phyloP scores from a whole-genome alignment of 2,113 vertebrate species.

The Alouatta palliata region DNA sequence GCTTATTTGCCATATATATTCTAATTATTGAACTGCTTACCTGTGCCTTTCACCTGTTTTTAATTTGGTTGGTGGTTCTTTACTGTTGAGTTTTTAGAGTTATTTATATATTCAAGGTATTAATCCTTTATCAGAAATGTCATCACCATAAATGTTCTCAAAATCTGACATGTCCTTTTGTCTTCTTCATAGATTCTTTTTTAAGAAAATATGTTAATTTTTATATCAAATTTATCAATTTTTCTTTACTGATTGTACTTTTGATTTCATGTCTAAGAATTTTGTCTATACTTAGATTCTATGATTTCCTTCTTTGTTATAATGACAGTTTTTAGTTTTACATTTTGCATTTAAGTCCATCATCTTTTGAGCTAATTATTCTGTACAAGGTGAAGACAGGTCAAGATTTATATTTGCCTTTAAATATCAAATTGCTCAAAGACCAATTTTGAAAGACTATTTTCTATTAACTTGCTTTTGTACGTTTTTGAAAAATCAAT shows the following conservation, averaged over 20 bases:
- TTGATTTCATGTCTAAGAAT: background rate
- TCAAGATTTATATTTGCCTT: background rate
- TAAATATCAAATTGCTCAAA: background rate
- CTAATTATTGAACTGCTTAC: background rate
- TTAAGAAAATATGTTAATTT: background rate
- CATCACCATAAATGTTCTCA: background rate
- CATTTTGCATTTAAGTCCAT: background rate
- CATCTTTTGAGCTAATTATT: background rate
- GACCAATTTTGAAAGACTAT: background rate
- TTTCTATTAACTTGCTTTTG: background rate
- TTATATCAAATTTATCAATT: background rate
- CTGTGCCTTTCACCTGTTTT: background rate
- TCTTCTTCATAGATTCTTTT: background rate
- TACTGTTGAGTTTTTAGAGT: background rate
- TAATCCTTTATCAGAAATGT: background rate
- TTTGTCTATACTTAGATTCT: background rate
- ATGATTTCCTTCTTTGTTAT: background rate
- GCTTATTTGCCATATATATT: background rate
- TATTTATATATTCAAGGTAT: background rate
- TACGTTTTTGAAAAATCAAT: background rate
- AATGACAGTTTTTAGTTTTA: background rate
- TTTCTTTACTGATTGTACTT: background rate
- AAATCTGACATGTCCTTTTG: background rate
- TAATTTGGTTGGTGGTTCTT: background rate
- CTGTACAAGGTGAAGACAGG: background rate